Percentiles rank a stretch among this genome's conserved stretches.
phyloP scores from a whole-genome alignment of 2,797 vertebrate species.

The Mus spretus region DNA sequence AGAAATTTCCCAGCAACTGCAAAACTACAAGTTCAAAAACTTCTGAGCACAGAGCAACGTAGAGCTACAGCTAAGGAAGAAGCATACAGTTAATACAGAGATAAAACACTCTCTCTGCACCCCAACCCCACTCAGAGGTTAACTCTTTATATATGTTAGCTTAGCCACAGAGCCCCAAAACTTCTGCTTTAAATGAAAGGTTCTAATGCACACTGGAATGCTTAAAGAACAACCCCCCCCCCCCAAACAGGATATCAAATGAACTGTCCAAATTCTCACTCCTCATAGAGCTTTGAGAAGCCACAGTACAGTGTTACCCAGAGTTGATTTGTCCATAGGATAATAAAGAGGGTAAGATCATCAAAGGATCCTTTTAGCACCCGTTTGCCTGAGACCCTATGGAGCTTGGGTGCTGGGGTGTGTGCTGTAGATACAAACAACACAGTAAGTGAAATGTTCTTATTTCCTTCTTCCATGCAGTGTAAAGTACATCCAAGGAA shows the following conservation, averaged over 20 bases:
- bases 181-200: background rate
- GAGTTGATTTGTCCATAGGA: background rate
- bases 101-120: background rate
- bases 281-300: background rate
- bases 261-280: background rate
- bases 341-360: background rate
- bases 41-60: background rate
- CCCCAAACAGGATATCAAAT: background rate
- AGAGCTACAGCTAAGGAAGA: background rate
- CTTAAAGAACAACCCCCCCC: background rate
- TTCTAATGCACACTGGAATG: background rate
- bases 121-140: background rate
- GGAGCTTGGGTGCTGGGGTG: background rate
- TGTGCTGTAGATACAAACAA: background rate
- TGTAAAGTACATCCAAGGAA: background rate
- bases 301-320: background rate
- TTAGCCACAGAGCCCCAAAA: background rate
- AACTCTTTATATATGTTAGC: background rate
- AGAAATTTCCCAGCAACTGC: background rate
- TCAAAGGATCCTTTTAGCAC: background rate
- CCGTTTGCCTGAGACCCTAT: background rate
- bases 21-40: background rate
- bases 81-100: background rate
- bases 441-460: background rate
- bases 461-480: background rate